phyloP scores from a whole-genome alignment of 2,113 vertebrate genomes.

The Ochotona princeps region DNA sequence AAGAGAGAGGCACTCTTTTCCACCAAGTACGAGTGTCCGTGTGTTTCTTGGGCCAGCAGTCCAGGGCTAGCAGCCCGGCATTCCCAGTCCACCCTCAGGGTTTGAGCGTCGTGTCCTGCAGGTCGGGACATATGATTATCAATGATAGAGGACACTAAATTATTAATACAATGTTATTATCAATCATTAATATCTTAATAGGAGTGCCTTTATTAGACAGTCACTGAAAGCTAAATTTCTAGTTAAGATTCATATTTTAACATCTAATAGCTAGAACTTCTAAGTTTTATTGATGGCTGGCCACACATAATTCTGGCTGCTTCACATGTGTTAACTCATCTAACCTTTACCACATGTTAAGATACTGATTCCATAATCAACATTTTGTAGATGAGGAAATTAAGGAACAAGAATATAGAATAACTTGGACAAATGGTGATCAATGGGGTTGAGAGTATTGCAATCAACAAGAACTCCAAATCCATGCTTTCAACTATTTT shows the following conservation, averaged over 20 bases:
- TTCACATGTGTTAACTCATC: not conserved
- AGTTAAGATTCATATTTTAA: not conserved
- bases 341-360: not conserved
- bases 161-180: not conserved
- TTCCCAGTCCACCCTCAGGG: too few species aligned
- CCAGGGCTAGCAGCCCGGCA: too few species aligned
- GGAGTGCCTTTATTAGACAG: not conserved
- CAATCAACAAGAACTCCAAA: not conserved
- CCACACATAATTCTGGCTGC: not conserved
- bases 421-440: constrained; percentile 12
- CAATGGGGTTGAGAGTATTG: not conserved
- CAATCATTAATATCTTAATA: not conserved
- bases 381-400: not conserved
- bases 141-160: not conserved
- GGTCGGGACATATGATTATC: too few species aligned
- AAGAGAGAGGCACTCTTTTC: too few species aligned
- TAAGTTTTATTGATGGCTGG: not conserved
- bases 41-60: too few species aligned
- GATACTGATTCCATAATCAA: not conserved
- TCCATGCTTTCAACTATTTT: constrained; percentile 15
- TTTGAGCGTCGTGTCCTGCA: too few species aligned
- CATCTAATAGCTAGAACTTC: not conserved
- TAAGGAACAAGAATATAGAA: not conserved
- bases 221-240: not conserved
- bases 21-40: too few species aligned